These are phyloP conservation scores for Acanthococcus lagerstroemiae DNA, from an alignment of 2,888 invertebrate genomes.

Conservation along the genomic window DNA sequence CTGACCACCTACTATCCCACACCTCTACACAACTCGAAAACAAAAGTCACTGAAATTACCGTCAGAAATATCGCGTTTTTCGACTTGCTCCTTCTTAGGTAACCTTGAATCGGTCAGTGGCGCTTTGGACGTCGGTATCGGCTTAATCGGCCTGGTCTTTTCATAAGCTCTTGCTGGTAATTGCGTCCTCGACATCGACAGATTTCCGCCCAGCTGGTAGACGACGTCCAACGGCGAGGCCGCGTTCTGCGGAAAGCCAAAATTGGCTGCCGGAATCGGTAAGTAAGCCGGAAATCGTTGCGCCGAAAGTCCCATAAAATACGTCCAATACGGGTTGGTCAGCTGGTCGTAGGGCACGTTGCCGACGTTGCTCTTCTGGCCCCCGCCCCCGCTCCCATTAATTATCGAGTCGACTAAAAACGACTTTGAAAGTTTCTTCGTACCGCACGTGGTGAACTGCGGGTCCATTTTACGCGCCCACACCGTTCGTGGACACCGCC, in stretches of 20 bases:
- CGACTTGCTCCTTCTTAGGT: too few relatives aligned
- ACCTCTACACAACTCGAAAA: too few relatives aligned
- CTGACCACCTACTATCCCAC: too few relatives aligned
- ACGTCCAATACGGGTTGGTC: slow-evolving; percentile 19
- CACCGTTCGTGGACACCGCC: background rate
- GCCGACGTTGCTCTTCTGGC: too few relatives aligned
- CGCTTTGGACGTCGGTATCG: background rate
- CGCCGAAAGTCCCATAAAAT: slow-evolving; percentile 10
- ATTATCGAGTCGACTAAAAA: slow-evolving; percentile 72
- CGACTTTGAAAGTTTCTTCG: slow-evolving; percentile 58
- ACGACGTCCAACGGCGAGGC: too few relatives aligned
- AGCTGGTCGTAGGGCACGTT: slow-evolving; percentile 43
- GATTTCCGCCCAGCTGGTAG: background rate
- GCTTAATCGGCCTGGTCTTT: slow-evolving; percentile 13
- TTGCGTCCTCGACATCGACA: background rate
- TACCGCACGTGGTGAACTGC: background rate
- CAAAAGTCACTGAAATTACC: too few relatives aligned
- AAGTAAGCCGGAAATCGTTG: slow-evolving; percentile 13
- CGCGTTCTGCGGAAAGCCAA: background rate
- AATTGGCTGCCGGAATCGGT: background rate
- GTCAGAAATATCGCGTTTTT: too few relatives aligned
- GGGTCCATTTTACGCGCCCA: too few relatives aligned
- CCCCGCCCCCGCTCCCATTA: slow-evolving; percentile 42
- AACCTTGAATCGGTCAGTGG: too few relatives aligned
- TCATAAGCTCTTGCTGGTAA: background rate